Percentiles rank a stretch among this genome's conserved stretches.
Conservation (phyloP, 2,797 vertebrate species). For the Steatocranus sp. region DNA sequence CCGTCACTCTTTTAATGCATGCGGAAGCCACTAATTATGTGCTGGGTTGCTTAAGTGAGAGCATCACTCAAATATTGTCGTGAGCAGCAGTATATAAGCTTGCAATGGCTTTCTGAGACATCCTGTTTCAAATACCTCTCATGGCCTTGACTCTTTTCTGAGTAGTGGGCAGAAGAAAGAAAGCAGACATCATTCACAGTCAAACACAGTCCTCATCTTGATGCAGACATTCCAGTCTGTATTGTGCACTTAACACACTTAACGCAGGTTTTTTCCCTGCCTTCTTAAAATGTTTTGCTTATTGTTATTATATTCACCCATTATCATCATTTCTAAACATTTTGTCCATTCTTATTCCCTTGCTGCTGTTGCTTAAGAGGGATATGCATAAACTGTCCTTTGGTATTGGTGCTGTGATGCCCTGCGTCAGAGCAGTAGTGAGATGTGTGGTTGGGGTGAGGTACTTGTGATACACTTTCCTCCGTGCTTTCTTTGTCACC, state of each 20-base stretch:
- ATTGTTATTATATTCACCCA: background rate
- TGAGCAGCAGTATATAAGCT: background rate
- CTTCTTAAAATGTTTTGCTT: background rate
- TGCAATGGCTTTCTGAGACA: background rate
- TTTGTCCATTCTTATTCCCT: background rate
- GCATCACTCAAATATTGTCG: background rate
- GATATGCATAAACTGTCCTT: background rate
- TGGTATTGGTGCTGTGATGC: background rate
- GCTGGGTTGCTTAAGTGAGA: background rate
- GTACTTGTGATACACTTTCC: background rate
- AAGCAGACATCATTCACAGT: background rate
- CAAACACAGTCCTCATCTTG: background rate
- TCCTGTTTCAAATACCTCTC: background rate
- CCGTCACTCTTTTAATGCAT: background rate
- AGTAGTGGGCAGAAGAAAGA: background rate
- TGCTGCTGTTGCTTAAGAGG: background rate
- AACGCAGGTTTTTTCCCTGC: background rate
- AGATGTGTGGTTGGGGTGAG: background rate
- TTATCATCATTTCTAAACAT: background rate
- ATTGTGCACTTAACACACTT: background rate
- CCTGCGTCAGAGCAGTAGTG: background rate
- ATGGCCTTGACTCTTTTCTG: background rate
- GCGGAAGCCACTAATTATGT: background rate
- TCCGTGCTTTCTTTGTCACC: background rate
- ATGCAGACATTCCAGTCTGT: background rate